A percentile compares a stretch with the other conserved stretches of the same genome.
These are phyloP conservation scores for Genyomyrus donnyi DNA, from an alignment of 2,113 vertebrate species.

Conservation along the genomic window DNA sequence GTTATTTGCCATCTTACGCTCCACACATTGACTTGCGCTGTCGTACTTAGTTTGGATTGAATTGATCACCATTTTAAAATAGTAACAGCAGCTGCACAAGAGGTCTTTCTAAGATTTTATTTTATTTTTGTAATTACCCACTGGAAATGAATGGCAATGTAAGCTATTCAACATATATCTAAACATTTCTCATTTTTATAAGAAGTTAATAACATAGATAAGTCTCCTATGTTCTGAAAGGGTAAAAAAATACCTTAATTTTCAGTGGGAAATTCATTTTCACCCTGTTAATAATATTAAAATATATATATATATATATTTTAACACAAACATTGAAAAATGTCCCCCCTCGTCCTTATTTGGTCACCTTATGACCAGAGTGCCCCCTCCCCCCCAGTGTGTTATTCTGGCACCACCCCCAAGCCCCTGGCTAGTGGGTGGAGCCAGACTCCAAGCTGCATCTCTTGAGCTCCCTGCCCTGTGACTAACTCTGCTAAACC, in stretches of 20 bases:
- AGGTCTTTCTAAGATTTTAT: neutral
- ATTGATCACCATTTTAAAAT: neutral
- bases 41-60: neutral
- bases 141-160: neutral
- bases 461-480: neutral
- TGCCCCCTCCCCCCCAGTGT: neutral
- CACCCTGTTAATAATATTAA: neutral
- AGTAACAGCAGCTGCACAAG: constrained; percentile 1
- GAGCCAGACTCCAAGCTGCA: neutral
- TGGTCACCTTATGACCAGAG: no score
- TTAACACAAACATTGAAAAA: neutral
- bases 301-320: neutral
- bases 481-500: constrained; percentile 31
- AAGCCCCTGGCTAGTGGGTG: neutral
- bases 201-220: neutral
- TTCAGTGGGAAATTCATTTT: constrained; percentile 9
- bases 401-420: neutral
- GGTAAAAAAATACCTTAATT: neutral
- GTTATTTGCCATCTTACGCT: neutral
- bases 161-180: neutral
- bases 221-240: neutral
- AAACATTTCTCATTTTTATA: neutral
- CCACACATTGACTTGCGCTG: neutral
- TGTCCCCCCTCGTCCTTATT: neutral
- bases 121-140: neutral